Percentiles rank a stretch among this genome's conserved stretches.
These are phyloP conservation scores for Orthonevra nobilis DNA, from an alignment of 2,888 invertebrate genomes.

Conservation along the genomic window DNA sequence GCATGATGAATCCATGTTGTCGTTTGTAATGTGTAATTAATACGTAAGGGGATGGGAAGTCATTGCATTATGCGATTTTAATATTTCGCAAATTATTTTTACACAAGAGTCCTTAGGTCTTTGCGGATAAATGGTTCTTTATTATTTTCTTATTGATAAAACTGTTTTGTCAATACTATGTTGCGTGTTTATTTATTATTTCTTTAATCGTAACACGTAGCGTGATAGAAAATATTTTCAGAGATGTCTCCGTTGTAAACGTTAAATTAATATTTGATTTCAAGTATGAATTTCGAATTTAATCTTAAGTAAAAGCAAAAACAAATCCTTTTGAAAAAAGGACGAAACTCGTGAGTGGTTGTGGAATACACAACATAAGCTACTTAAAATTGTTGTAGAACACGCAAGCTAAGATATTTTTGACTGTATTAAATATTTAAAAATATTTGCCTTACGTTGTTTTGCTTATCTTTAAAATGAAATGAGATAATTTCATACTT, in stretches of 20 bases:
- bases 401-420: too few species aligned
- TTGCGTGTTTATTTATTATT: background rate
- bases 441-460: too few species aligned
- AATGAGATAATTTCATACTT: too few species aligned
- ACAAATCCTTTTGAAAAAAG: too few species aligned
- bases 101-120: slow-evolving; percentile 34
- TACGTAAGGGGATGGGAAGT: slow-evolving; percentile 47
- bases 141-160: background rate
- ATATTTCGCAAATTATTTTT: slow-evolving; percentile 49
- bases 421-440: too few species aligned
- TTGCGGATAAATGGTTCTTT: background rate
- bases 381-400: too few species aligned
- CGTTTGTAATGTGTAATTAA: slow-evolving; percentile 64
- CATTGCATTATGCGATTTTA: slow-evolving; percentile 65
- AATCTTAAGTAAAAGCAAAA: too few species aligned
- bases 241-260: background rate
- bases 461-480: too few species aligned
- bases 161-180: slow-evolving; percentile 13
- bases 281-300: too few species aligned
- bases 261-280: too few species aligned
- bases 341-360: too few species aligned
- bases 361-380: too few species aligned
- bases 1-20: slow-evolving; percentile 7
- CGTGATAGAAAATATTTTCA: background rate
- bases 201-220: background rate